Evolutionary conservation across 2,797 vertebrate genomes (phyloP), one percentile per base, ranked within the genome.

Genomic region (Tarsius wallacei): DNA sequence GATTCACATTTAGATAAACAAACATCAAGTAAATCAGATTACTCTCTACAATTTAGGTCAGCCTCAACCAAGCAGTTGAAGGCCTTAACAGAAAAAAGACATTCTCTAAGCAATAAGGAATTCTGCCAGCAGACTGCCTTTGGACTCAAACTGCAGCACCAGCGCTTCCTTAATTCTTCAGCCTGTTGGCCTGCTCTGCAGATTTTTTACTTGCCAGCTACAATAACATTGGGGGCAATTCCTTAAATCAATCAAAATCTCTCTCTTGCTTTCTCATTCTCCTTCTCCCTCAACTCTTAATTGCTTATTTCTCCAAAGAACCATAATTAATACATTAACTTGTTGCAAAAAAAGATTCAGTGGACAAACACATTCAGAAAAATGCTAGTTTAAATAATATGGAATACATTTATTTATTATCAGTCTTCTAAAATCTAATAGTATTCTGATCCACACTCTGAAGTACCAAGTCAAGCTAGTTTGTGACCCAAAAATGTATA

Each of bases 61-160:
- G 24, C 51, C 19, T 84, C n/a, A 61, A 66, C 42, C 17, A 64
- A 78, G 47, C 55, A 87, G 2, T 33, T 61, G 11, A 84, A 64
- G 31, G 17, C 14, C 22, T 74, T 91, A 61, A 77, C 33, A 68
- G 31, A 93, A 90, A 87, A 87, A 73, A 93, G n/a, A 51, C 26
- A 7, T 19, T 84, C 15, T 49, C 53, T 21, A 55, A 73, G 31
- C 47, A 87, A 51, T 12, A 70, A 84, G 53, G 4, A 95, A 68
- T 22, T 92, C 24, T 86, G 11, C 68, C 31, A 64, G 15, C 0
- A 63, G 8, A 96, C 24, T 47, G 14, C 22, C 26, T 82, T 86
- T 71, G 51, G 28, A 55, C 8, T 14, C 53, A 19, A 94, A 74
- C 7, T 74, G 14, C 7, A 83, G 9, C 36, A 87, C 5, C 11